Base-by-base conservation (phyloP, 2,113 vertebrate genomes). In the Salvator merianae region DNA sequence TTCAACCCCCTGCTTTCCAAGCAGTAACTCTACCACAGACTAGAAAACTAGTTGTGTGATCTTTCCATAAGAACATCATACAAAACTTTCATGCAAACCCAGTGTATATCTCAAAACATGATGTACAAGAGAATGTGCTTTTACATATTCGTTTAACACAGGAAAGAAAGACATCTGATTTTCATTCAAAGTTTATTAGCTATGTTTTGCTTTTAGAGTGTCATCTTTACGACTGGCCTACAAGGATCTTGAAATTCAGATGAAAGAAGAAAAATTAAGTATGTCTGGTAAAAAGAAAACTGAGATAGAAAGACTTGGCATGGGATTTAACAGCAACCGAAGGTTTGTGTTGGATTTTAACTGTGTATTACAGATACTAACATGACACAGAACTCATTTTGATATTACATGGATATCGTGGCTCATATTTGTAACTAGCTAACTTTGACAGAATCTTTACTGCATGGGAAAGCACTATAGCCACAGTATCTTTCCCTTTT, bases 241-340 rank as follows among this genome's bases (percentile, higher is more conserved):
- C 74, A 95, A 97, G 91, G 97, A 98, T 79, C 94, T 99, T 72
- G 97, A 98, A 89, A 94, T 98, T 82, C 96, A 98, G 75, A 93
- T 95, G 82, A 97, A 95, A 94, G 97, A 98, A 6, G 96, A 97
- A 4, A 95, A 95, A 66, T 92, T 94, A 79, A 96, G 95, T 55
- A 68, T 97, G 0, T 93, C 96, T 10, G 96, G 96, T 26, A 97
- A 97, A 63, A 98, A 97, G 90, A 97, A 97, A 84, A 93, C 91
- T 2, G 98, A 99, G 28, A 93, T 97, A 0, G 98, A 99, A 83
- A 94, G 99, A 30, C 97, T 99, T 50, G 98, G 98, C 89, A 99
- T 99, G 97, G 98, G 98, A 1, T 86, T 99, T 22, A 95, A 97
- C 32, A 96, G 81, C 28, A 95, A 84, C 87, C 93, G 97, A 70